Base-by-base conservation (phyloP, 2,888 invertebrate genomes). In the Isotomurus palustris region DNA sequence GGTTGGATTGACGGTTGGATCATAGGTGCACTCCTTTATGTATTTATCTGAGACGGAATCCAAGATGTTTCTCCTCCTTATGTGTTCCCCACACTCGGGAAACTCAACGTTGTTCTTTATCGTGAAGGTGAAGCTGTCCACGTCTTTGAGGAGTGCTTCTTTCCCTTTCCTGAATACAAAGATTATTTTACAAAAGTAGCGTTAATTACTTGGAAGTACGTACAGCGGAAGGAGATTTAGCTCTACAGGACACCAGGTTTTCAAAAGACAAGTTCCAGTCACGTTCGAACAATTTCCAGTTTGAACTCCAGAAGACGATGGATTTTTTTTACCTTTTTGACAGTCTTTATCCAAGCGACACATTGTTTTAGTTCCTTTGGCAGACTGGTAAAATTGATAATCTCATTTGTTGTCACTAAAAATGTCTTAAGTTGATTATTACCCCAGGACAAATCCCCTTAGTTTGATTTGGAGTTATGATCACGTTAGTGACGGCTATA, bases 231-330 rank as follows among this genome's bases (percentile, higher is more conserved):
- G 27, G 2, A 12, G 24, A 4, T 19, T 40, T 19, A 38, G n/a
- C 68, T 79, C 79, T 19, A 76, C 73, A 1, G 77, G 78, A 71
- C 79, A 79, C 79, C 79, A 79, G 8, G 77, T 77, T n/a, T 59
- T 50, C 29, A 75, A 66, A 64, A 74, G 71, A 72, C 78, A 78
- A 4, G 71, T 71, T 38, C 72, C 71, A 1, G 62, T 49, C 1
- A 60, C 52, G 19, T 56, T 60, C 41, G 70, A 63, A 70, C 79
- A 79, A 1, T 68, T 64, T 17, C 79, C 79, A 17, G 76, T 78
- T 59, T 67, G 72, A 28, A 75, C 72, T 58, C 78, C 75, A 69
- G 73, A 73, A 40, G 73, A 74, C 29, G 71, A 66, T 19, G 27
- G 24, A 4, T 45, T 52, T 21, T 12, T 40, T 24, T 17, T 21